These are phyloP conservation scores for Rhea pennata DNA, from an alignment of 2,113 vertebrate genomes.

Conservation along the genomic window DNA sequence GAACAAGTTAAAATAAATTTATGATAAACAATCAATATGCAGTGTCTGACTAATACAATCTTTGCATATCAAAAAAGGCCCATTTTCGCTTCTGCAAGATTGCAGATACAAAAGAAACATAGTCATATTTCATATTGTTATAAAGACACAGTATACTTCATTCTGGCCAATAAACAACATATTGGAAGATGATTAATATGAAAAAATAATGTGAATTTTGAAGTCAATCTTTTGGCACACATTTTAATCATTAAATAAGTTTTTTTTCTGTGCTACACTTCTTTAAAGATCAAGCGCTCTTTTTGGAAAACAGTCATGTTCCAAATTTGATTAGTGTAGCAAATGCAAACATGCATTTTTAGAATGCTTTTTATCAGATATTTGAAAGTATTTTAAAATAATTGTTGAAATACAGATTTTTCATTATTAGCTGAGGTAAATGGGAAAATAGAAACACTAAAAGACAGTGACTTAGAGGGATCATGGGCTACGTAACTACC, in stretches of 20 bases:
- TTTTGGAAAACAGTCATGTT: not conserved
- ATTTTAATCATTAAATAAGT: not conserved
- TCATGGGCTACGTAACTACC: not conserved
- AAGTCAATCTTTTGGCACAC: not conserved
- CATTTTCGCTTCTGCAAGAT: not conserved
- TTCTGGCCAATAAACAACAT: not conserved
- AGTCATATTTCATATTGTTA: not conserved
- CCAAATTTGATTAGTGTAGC: not conserved
- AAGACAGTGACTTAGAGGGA: not conserved
- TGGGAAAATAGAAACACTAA: not conserved
- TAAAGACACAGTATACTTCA: not conserved
- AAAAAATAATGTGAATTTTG: not conserved
- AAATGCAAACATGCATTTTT: not conserved
- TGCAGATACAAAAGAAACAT: not conserved
- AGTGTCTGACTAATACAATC: not conserved
- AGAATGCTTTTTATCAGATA: not conserved
- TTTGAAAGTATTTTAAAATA: not conserved
- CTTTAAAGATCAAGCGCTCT: not conserved
- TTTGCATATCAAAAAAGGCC: not conserved
- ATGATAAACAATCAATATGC: not conserved
- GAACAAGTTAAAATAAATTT: not conserved
- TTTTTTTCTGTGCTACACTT: not conserved
- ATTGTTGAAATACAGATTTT: not conserved
- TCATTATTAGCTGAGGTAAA: conserved; percentile 1
- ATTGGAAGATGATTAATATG: not conserved